Evolutionary conservation across 1,140 invertebrate genomes (phyloP).

Genomic region (Drosophila repletoides): DNA sequence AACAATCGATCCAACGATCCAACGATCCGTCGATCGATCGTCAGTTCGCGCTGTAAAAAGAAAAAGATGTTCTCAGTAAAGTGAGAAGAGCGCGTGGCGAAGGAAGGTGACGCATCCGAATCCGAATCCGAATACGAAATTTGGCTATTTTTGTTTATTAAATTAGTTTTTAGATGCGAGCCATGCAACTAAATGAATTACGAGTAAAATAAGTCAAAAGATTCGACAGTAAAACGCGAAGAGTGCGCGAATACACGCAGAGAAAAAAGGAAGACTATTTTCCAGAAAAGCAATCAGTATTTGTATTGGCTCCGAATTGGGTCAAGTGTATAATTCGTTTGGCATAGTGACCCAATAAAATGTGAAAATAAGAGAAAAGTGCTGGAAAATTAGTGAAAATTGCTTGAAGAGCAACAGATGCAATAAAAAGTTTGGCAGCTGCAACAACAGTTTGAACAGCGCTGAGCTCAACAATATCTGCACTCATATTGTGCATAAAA

Average conservation of each 20-base stretch:
- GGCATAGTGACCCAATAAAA: slow-evolving; percentile 14
- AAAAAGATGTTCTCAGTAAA: slow-evolving; percentile 55
- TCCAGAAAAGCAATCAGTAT: not conserved
- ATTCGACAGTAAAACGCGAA: slow-evolving; percentile 4
- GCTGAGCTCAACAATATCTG: not conserved
- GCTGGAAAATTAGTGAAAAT: slow-evolving; percentile 47
- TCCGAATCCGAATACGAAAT: slow-evolving; percentile 26
- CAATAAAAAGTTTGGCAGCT: slow-evolving; percentile 28
- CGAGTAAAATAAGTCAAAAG: slow-evolving; percentile 21
- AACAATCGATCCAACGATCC: slow-evolving; percentile 5
- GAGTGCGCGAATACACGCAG: not conserved
- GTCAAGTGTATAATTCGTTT: slow-evolving; percentile 62
- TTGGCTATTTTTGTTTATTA: slow-evolving; percentile 68
- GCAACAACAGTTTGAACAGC: slow-evolving; percentile 30
- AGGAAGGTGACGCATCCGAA: slow-evolving; percentile 52
- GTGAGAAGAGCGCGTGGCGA: slow-evolving; percentile 33
- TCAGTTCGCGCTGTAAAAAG: slow-evolving; percentile 47
- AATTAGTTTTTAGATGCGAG: slow-evolving; percentile 31
- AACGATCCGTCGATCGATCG: slow-evolving; percentile 47
- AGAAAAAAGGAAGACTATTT: not conserved
- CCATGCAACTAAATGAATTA: slow-evolving; percentile 5
- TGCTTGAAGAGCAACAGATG: slow-evolving; percentile 53
- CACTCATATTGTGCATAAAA: not conserved
- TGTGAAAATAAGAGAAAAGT: slow-evolving; percentile 22
- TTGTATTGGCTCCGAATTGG: slow-evolving; percentile 7